Conservation (phyloP, 2,797 vertebrate species). For the Rhincodon typus region DNA sequence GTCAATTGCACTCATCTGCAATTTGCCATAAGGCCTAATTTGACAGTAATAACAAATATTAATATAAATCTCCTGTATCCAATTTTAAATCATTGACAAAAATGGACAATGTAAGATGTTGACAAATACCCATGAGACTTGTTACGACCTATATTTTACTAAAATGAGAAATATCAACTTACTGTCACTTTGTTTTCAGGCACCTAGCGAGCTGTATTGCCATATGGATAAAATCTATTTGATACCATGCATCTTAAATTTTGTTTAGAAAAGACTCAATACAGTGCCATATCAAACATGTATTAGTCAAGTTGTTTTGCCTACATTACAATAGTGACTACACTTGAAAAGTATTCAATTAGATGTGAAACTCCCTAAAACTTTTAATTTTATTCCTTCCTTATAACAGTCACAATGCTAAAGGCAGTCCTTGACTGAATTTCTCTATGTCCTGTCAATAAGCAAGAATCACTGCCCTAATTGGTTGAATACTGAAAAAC, state of each 20-base stretch:
- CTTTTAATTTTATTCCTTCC: not conserved
- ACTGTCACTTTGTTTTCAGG: not conserved
- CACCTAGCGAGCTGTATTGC: not conserved
- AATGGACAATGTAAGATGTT: not conserved
- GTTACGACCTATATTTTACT: not conserved
- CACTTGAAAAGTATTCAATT: not conserved
- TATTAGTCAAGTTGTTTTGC: not conserved
- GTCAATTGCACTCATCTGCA: too few relatives aligned
- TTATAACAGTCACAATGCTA: not conserved
- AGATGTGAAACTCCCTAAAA: not conserved
- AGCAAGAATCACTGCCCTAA: not conserved
- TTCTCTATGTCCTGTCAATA: not conserved
- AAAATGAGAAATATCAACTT: not conserved
- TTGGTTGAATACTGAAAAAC: not conserved
- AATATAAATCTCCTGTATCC: not conserved
- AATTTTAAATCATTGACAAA: not conserved
- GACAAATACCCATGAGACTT: not conserved
- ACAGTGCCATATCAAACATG: not conserved
- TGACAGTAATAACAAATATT: not conserved
- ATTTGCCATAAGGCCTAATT: not conserved
- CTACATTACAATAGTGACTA: not conserved
- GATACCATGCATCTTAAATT: not conserved
- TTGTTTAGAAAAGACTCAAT: not conserved
- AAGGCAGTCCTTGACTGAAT: not conserved
- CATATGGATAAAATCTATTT: not conserved